These are phyloP conservation scores for Pelusios castaneus DNA, from an alignment of 2,113 vertebrate genomes.

Conservation along the genomic window DNA sequence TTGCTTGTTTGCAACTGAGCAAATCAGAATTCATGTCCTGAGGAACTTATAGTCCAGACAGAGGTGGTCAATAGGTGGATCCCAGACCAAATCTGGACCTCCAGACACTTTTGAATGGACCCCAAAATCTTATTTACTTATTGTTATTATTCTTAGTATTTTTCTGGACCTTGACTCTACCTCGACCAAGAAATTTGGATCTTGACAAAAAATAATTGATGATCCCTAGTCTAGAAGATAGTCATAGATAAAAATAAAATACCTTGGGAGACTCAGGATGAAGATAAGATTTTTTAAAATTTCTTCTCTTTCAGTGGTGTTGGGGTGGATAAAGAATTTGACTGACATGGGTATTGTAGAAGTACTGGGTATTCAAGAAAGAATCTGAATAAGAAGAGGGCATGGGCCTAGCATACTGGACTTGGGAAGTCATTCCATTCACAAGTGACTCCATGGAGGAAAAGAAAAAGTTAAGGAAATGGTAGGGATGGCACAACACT, in stretches of 20 bases:
- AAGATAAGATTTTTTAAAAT: neutral
- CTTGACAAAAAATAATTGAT: neutral
- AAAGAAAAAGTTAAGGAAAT: neutral
- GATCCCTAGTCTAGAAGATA: neutral
- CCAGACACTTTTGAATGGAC: no score
- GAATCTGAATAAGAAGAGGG: rapidly evolving
- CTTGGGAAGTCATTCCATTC: neutral
- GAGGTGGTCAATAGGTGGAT: neutral
- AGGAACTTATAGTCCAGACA: neutral
- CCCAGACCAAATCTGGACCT: no score
- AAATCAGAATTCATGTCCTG: neutral
- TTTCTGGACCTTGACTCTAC: no score
- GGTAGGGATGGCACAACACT: neutral
- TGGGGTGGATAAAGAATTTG: neutral
- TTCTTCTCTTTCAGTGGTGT: neutral
- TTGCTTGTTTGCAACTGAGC: neutral
- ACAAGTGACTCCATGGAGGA: neutral
- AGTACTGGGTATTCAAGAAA: constrained; percentile 4
- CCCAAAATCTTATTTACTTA: no score
- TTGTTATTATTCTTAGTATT: no score
- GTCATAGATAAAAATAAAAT: neutral
- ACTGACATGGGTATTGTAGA: neutral
- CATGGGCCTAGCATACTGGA: neutral
- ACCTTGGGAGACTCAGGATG: neutral
- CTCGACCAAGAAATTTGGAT: no score